Evolutionary conservation across 2,888 invertebrate genomes (phyloP).

Genomic region (Ormyrus nitidulus): DNA sequence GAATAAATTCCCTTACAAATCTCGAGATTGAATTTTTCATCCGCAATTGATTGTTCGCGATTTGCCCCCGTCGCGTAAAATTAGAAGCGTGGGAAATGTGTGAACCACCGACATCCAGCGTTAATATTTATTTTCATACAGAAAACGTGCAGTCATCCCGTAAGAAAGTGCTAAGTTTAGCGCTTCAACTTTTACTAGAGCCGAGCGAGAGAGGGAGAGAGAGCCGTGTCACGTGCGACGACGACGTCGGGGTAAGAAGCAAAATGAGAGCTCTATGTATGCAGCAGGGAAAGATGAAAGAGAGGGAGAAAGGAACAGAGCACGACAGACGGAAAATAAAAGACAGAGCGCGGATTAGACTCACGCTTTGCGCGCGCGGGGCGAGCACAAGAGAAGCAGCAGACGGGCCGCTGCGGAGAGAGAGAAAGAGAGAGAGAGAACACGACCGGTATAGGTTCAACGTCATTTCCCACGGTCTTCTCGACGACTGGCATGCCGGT

Average conservation of each 20-base stretch:
- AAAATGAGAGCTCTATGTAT: slow-evolving; percentile 5
- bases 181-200: not conserved
- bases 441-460: slow-evolving; percentile 64
- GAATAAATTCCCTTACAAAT: too few relatives aligned
- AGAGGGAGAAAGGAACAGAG: not conserved
- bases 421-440: slow-evolving; percentile 4
- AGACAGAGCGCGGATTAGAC: not conserved
- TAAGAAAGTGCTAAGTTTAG: slow-evolving; percentile 7
- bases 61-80: too few relatives aligned
- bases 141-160: not conserved
- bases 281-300: not conserved
- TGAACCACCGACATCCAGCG: too few relatives aligned
- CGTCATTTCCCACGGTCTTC: slow-evolving; percentile 71
- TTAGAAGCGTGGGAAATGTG: too few relatives aligned
- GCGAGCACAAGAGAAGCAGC: not conserved
- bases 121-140: too few relatives aligned
- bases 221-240: slow-evolving; percentile 8
- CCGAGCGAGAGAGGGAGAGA: not conserved
- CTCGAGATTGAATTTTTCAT: too few relatives aligned
- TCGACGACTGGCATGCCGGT: slow-evolving; percentile 34
- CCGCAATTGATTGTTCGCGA: too few relatives aligned
- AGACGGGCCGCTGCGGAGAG: not conserved
- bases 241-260: not conserved
- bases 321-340: slow-evolving; percentile 30
- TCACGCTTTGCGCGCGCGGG: not conserved